Evolutionary conservation across 2,797 vertebrate species (phyloP), one percentile per base, ranked within the genome.

Genomic region (Gymnopithys bicolor): DNA sequence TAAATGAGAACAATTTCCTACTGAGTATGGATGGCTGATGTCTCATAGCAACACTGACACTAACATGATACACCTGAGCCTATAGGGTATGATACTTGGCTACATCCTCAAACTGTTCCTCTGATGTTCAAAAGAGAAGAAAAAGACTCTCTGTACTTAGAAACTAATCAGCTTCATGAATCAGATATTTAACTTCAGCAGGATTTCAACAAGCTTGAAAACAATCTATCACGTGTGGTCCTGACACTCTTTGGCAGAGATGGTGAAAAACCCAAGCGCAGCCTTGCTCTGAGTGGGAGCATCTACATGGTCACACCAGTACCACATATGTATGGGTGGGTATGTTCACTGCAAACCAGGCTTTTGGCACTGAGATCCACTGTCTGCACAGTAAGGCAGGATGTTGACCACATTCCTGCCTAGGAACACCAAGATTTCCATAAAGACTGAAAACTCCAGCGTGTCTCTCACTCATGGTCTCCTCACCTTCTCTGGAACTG

Each of bases 321-420:
- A 53, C 15, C 1, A 39, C 5, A 0, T 12, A 11, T 0, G 0
- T 0, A 14, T 5, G 21, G 15, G 2, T 1, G 4, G 0, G 2
- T 1, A 5, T 0, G 3, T 13, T 35, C 70, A 48, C 32, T 59
- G 43, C 51, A 76, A 39, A 48, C 24, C 49, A 48, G 48, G 27
- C 52, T 64, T 67, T 43, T 16, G 66, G 19, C 41, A 27, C 62
- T 32, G n/a, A 92, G 51, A 59, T 32, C 59, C 63, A 6, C 32
- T 19, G 14, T 18, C 5, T 22, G 79, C 59, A 76, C 10, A 48
- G 53, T 10, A n/a, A 32, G 9, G 32, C 25, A 41, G 11, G 43
- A 33, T 19, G 49, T 79, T 0, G 3, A 60, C 5, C 6, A 2
- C 27, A 18, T 8, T 59, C 53, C 51, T 56, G 77, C 28, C 22